Base-by-base conservation (phyloP, 1,140 invertebrate genomes). In the Ostrea edulis region DNA sequence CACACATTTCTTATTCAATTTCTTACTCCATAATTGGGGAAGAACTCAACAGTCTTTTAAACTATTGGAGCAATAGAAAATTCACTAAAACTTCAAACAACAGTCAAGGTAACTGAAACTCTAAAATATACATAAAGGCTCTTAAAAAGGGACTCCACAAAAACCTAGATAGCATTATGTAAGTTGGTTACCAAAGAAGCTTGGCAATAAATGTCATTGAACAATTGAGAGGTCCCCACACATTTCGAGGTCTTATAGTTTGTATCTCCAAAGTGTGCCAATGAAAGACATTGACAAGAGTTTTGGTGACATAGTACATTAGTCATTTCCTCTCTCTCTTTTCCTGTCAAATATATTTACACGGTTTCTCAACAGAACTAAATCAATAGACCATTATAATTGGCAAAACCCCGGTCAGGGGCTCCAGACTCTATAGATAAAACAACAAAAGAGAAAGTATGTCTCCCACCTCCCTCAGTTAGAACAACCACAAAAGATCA, bases 251-350 rank as follows among this genome's bases (percentile, higher is more conserved):
- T 35, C 9, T n/a, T 77, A 77, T 77, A 77, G 68, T 77, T 77
- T 77, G 68, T 77, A n/a, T 77, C 68, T 35, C 68, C 68, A 77
- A 29, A 35, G 58, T 62, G 68, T 77, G 68, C 68, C 68, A 12
- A 29, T 29, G 8, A n/a, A n/a, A 14, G 65, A 25, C 65, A n/a
- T 25, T 77, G 65, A 68, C 68, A 77, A n/a, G 68, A 25, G 25
- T 14, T 77, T 25, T 77, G 25, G 68, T 77, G 68, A 77, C 68
- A 77, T 29, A 35, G 68, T 25, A 29, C 68, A 77, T 77, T 77
- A 77, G 68, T 77, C 68, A 77, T 77, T 77, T 77, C 68, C 68
- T 77, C 68, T 65, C 62, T 71, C 65, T 77, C 29, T 44, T 77
- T 77, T 8, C 22, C 68, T 77, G 68, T 77, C 68, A 77, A 22